phyloP scores from a whole-genome alignment of 2,113 vertebrate genomes.

The Sclerurus mexicanus region DNA sequence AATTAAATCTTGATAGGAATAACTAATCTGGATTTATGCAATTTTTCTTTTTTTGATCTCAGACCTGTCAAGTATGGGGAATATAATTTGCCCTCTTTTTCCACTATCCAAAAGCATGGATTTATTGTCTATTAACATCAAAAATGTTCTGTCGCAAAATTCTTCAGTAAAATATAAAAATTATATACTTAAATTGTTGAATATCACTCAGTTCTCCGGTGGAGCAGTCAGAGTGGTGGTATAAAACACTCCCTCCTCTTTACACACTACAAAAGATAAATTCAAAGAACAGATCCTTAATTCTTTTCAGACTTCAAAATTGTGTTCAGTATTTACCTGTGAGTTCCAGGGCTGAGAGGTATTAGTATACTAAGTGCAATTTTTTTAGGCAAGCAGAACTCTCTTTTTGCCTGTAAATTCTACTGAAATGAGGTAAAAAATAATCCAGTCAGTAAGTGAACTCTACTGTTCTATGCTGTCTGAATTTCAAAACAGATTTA shows the following conservation, averaged over 20 bases:
- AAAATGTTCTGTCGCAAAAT: not conserved
- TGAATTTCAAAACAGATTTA: not conserved
- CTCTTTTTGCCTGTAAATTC: constrained; percentile 10
- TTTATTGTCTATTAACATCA: not conserved
- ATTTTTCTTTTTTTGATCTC: not conserved
- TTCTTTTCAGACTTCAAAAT: not conserved
- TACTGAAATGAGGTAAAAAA: constrained; percentile 34
- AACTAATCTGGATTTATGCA: not conserved
- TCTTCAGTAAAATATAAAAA: not conserved
- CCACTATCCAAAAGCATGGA: not conserved
- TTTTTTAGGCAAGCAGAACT: constrained; percentile 33
- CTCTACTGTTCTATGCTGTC: not conserved
- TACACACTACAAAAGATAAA: not conserved
- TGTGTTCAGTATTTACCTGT: not conserved
- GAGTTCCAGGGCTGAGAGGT: not conserved
- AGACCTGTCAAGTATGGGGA: not conserved
- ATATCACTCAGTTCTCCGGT: not conserved
- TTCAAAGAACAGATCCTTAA: not conserved
- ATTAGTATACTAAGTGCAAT: constrained; percentile 7
- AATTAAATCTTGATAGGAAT: not conserved
- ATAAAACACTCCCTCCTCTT: not conserved
- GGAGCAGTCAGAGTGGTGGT: not conserved
- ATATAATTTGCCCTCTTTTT: not conserved
- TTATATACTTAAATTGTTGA: not conserved
- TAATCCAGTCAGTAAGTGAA: not conserved